Conservation (phyloP, 2,797 vertebrate genomes). For the Oryzias dopingdopingensis region DNA sequence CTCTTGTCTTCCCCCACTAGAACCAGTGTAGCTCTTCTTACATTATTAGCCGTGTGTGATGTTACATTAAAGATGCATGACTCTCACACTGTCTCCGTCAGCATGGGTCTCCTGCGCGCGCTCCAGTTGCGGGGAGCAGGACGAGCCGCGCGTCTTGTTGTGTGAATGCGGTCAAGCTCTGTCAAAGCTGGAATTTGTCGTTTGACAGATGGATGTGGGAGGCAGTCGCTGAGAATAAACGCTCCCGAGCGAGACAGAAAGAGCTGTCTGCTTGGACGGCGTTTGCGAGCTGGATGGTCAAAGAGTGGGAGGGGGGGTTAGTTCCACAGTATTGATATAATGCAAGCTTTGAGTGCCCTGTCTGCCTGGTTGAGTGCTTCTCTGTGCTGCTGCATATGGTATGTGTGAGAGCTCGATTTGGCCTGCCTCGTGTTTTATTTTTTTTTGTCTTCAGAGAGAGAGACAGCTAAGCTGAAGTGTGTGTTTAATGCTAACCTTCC, state of each 20-base stretch:
- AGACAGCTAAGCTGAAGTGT: slow-evolving; percentile 40
- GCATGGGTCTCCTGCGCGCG: slow-evolving; percentile 44
- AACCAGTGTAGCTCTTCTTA: slow-evolving; percentile 66
- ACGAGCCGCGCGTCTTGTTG: slow-evolving; percentile 29
- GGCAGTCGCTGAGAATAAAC: slow-evolving; percentile 75
- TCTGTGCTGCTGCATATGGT: slow-evolving; percentile 60
- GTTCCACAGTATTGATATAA: slow-evolving; percentile 67
- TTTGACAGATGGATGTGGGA: slow-evolving; percentile 83
- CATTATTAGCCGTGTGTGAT: slow-evolving; percentile 77
- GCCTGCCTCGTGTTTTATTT: slow-evolving; percentile 31
- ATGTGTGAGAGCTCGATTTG: slow-evolving; percentile 26
- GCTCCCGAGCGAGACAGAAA: slow-evolving; percentile 64
- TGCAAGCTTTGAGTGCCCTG: slow-evolving; percentile 65
- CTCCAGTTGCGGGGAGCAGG: slow-evolving; percentile 39
- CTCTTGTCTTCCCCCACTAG: not conserved
- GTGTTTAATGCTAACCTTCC: slow-evolving; percentile 59
- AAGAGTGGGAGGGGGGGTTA: slow-evolving; percentile 62
- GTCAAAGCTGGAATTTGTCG: slow-evolving; percentile 63
- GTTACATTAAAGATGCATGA: slow-evolving; percentile 80
- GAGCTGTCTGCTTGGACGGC: slow-evolving; percentile 57
- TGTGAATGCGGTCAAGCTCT: slow-evolving; percentile 60
- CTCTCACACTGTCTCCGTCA: slow-evolving; percentile 74
- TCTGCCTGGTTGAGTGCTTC: slow-evolving; percentile 65
- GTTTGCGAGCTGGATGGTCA: slow-evolving; percentile 45
- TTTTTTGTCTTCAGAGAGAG: slow-evolving; percentile 14